These are phyloP conservation scores for Semnornis frantzii DNA, from an alignment of 2,113 vertebrate species.

Conservation along the genomic window DNA sequence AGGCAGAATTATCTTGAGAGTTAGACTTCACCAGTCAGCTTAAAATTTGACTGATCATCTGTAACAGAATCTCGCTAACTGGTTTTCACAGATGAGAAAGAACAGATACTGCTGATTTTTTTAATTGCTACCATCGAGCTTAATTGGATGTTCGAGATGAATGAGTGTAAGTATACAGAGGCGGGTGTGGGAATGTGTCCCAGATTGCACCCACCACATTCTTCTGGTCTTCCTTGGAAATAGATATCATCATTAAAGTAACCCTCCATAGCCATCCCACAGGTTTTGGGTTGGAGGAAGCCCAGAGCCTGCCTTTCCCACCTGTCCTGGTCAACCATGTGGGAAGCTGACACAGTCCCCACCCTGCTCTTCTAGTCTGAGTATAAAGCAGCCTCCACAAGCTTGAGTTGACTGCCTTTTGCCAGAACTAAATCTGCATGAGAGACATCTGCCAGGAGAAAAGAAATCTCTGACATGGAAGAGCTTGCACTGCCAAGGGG, in stretches of 20 bases:
- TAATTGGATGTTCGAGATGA: slow-evolving; percentile 44
- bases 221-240: slow-evolving; percentile 27
- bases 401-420: background rate
- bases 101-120: slow-evolving; percentile 35
- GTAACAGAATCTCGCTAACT: slow-evolving; percentile 14
- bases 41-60: slow-evolving; percentile 44
- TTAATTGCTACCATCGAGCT: slow-evolving; percentile 38
- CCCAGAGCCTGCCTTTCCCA: background rate
- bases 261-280: slow-evolving; percentile 1
- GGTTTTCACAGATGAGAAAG: slow-evolving; percentile 44
- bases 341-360: background rate
- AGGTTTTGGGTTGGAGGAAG: background rate
- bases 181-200: slow-evolving; percentile 36
- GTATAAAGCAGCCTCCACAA: background rate
- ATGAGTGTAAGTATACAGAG: slow-evolving; percentile 3
- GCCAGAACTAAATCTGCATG: background rate
- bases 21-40: background rate
- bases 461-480: background rate
- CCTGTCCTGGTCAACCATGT: background rate
- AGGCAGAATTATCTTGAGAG: background rate
- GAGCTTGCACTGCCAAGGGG: background rate
- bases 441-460: background rate
- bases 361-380: background rate
- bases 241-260: slow-evolving; percentile 15
- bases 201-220: slow-evolving; percentile 41